Evolutionary conservation across 2,888 invertebrate species (phyloP).

Genomic region (Nymphalis c-album): DNA sequence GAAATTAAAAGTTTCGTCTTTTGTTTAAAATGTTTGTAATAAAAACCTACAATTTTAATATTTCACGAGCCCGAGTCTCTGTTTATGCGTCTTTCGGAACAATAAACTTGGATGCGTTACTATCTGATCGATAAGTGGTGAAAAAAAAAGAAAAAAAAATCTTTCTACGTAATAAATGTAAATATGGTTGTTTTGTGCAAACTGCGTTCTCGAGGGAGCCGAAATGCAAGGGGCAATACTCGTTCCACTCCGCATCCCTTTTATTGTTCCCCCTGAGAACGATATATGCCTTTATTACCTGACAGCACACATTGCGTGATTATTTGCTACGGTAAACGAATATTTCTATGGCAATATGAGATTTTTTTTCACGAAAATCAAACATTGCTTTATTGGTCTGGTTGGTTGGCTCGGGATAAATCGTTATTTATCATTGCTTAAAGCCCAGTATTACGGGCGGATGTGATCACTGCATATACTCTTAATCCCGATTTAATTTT

Average conservation of each 20-base stretch:
- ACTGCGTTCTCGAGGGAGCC: conserved; percentile 37
- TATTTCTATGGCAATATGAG: conserved; percentile 11
- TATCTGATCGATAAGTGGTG: not conserved
- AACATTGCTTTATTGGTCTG: not conserved
- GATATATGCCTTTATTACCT: conserved; percentile 37
- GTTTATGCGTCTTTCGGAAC: not conserved
- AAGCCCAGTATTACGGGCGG: too few species aligned
- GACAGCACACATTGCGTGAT: conserved; percentile 34
- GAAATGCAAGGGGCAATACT: conserved; percentile 37
- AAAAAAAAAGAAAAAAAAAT: conserved; percentile 16
- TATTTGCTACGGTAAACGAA: conserved; percentile 18
- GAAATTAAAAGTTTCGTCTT: conserved; percentile 9
- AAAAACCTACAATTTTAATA: conserved; percentile 3
- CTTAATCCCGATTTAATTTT: too few species aligned
- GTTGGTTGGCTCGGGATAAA: not conserved
- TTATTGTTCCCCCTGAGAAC: conserved; percentile 36
- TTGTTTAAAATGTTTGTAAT: conserved; percentile 1
- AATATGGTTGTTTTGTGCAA: conserved; percentile 40
- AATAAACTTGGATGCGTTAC: not conserved
- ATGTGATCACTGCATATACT: too few species aligned
- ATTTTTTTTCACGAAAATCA: conserved; percentile 3
- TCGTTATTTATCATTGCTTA: too few species aligned
- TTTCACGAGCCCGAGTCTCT: not conserved
- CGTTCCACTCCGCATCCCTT: conserved; percentile 28
- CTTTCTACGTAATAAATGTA: conserved; percentile 35